phyloP scores from a whole-genome alignment of 1,140 invertebrate genomes.

The Ditylenchus dipsaci region DNA sequence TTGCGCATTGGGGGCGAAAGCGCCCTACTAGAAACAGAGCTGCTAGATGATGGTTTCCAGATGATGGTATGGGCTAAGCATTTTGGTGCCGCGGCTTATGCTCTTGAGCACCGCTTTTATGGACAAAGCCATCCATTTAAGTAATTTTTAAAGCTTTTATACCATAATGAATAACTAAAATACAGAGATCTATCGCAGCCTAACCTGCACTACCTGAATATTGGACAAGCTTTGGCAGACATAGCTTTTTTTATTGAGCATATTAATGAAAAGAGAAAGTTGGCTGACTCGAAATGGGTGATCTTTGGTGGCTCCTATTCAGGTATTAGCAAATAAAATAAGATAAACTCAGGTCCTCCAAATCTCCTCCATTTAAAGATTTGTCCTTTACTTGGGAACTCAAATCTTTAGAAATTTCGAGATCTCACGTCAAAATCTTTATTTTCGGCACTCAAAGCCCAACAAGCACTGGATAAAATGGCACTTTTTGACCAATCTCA shows the following conservation, averaged over 20 bases:
- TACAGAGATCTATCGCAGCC: background rate
- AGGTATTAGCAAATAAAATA: slow-evolving; percentile 1
- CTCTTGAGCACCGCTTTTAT: slow-evolving; percentile 5
- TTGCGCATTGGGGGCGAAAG: background rate
- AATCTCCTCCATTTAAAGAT: no score
- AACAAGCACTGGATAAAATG: no score
- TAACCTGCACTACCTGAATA: slow-evolving; percentile 16
- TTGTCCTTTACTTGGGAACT: background rate
- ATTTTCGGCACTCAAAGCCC: no score
- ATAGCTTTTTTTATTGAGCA: slow-evolving; percentile 15
- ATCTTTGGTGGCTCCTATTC: slow-evolving; percentile 32
- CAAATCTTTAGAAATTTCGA: slow-evolving; percentile 63
- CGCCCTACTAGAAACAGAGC: background rate
- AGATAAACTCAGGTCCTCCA: slow-evolving; percentile 58
- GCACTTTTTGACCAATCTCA: no score
- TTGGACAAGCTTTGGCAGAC: slow-evolving; percentile 24
- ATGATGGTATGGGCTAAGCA: slow-evolving; percentile 1
- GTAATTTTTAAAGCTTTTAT: background rate
- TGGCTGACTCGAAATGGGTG: slow-evolving; percentile 18
- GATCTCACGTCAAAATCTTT: no score
- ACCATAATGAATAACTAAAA: background rate
- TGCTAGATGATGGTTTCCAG: background rate
- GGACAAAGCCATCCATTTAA: background rate
- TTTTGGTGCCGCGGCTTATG: background rate
- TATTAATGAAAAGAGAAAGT: background rate